phyloP scores from a whole-genome alignment of 2,797 vertebrate genomes.

The Xerus rutilus region DNA sequence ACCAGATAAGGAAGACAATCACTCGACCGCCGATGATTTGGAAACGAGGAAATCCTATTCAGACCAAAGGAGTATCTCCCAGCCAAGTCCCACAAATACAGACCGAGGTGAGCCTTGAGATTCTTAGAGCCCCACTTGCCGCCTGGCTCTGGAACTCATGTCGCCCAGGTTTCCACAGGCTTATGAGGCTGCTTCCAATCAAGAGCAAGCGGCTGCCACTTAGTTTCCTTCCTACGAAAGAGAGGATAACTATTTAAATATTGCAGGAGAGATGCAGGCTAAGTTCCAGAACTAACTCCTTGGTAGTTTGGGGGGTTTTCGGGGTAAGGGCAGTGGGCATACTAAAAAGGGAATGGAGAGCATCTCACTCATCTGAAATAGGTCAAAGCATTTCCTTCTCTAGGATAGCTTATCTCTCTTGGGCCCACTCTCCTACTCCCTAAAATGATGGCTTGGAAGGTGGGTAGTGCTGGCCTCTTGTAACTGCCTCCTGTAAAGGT shows the following conservation, averaged over 20 bases:
- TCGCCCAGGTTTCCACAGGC: not conserved
- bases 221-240: not conserved
- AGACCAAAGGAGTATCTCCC: constrained; percentile 92
- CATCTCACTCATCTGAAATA: not conserved
- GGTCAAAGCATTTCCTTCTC: constrained; percentile 26
- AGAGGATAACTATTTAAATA: constrained; percentile 69
- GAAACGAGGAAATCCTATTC: constrained; percentile 93
- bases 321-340: not conserved
- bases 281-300: not conserved
- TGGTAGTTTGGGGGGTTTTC: not conserved
- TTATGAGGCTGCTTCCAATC: constrained; percentile 29
- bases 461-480: not conserved
- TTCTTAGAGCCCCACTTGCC: not conserved
- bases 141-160: not conserved
- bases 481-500: not conserved
- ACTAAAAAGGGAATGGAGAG: constrained; percentile 10
- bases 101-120: constrained; percentile 90
- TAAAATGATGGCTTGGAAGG: not conserved
- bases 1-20: constrained; percentile 91
- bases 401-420: not conserved
- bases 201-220: not conserved
- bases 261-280: not conserved
- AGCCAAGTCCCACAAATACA: constrained; percentile 91
- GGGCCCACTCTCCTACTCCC: not conserved
- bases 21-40: constrained; percentile 93